Percentiles rank a stretch among this genome's conserved stretches.
Conservation (phyloP, 2,113 vertebrate genomes). For the Pterocles burchelli region DNA sequence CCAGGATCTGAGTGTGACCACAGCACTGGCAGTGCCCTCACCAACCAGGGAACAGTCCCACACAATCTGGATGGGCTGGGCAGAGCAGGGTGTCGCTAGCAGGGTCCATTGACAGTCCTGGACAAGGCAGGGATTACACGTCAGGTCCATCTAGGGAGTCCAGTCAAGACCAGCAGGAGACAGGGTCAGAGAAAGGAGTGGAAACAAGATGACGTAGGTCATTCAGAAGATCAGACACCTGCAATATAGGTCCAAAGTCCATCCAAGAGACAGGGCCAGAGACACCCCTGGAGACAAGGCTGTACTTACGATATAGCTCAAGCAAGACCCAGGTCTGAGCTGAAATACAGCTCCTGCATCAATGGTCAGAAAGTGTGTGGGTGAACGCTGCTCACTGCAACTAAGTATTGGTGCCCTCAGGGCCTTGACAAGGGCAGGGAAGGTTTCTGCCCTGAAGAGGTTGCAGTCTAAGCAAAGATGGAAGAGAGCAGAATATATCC, state of each 20-base stretch:
- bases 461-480: not conserved
- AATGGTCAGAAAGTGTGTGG: not conserved
- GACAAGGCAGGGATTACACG: not conserved
- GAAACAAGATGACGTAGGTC: not conserved
- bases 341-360: not conserved
- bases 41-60: not conserved
- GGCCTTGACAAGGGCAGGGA: not conserved
- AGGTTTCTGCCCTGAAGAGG: not conserved
- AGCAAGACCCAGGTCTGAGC: not conserved
- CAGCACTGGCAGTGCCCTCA: not conserved
- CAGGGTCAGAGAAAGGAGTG: not conserved
- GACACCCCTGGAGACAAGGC: not conserved
- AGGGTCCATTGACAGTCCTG: not conserved
- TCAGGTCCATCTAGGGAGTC: not conserved
- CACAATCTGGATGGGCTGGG: accelerated
- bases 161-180: not conserved
- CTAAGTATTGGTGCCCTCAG: not conserved
- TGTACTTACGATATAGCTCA: not conserved
- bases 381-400: not conserved
- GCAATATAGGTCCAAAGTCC: not conserved
- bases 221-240: not conserved
- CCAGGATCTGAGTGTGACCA: not conserved
- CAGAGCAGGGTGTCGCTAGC: not conserved
- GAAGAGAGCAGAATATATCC: not conserved
- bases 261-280: not conserved